Base-by-base conservation (phyloP, 2,888 invertebrate genomes). In the Cloeon dipterum region DNA sequence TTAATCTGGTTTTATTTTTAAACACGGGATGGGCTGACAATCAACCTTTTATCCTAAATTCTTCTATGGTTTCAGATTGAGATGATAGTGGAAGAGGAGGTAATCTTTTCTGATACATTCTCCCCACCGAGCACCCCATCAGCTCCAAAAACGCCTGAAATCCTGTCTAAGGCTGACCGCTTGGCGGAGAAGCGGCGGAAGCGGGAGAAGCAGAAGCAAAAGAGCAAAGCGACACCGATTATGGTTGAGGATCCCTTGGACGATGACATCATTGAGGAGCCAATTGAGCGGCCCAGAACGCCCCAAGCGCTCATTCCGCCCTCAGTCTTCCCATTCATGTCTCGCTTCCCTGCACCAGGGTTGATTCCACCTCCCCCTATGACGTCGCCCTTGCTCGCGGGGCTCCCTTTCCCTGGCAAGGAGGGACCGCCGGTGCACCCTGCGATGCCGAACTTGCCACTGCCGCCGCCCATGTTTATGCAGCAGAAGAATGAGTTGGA, bases 331-430 rank as follows among this genome's bases (percentile, higher is more conserved):
- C 57, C 59, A 3, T 58, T 58, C 41, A 54, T 56, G 14, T 50
- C 56, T 20, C 44, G 52, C 7, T 46, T 42, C 32, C 45, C 44
- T 14, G 42, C 43, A 19, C 44, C 46, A 8, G 70, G 73, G 21
- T 56, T 74, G 33, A 72, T 74, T 48, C 70, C 71, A 4, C 59
- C 63, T 8, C 40, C 40, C 7, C 61, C 65, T 25, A 54, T 68
- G 20, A 53, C 57, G 35, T 67, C 68, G 47, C 63, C 68, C 20
- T 55, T 69, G 29, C 58, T 59, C 39, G 48, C 56, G 5, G 50
- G 58, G 36, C 57, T 61, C 43, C 55, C 60, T 2, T 47, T 59
- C 36, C 52, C 58, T 3, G 25, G 26, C 18, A 18, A 17, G 2
- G 32, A 20, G 19, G n/a, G n/a, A n/a, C 43, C 57, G 14, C 49